Conservation (phyloP, 2,888 invertebrate genomes). For the Anticlea derivata region DNA sequence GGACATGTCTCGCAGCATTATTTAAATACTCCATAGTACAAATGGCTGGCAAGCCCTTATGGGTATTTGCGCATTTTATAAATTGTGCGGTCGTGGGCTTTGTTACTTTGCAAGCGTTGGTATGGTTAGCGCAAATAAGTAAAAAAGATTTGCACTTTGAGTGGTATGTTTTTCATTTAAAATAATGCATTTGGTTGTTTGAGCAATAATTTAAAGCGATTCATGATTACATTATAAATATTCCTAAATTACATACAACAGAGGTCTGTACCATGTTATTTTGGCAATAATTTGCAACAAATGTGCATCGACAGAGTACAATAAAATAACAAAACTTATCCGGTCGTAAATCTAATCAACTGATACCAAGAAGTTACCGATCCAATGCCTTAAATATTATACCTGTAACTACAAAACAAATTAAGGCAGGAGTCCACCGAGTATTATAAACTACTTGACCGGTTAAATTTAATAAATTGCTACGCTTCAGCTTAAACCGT, state of each 20-base stretch:
- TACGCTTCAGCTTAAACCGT: neutral
- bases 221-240: neutral
- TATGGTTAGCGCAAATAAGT: slow-evolving; percentile 1
- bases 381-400: slow-evolving; percentile 45
- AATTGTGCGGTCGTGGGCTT: slow-evolving; percentile 20
- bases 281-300: slow-evolving; percentile 10
- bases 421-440: slow-evolving; percentile 23
- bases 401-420: slow-evolving; percentile 42
- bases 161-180: no score
- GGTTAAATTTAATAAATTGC: no score
- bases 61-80: slow-evolving; percentile 26
- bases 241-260: slow-evolving; percentile 1
- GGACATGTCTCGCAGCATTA: slow-evolving; percentile 33
- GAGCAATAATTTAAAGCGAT: no score
- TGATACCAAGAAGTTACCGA: slow-evolving; percentile 19
- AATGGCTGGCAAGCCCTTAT: slow-evolving; percentile 26
- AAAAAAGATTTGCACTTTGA: neutral
- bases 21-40: slow-evolving; percentile 36
- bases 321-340: slow-evolving; percentile 13
- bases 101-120: slow-evolving; percentile 11
- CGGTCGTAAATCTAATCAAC: slow-evolving; percentile 42
- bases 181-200: no score
- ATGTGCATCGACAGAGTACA: neutral
- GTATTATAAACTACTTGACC: no score
- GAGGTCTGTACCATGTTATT: slow-evolving; percentile 5